These are phyloP conservation scores for Callocephalon fimbriatum DNA, from an alignment of 2,113 vertebrate species.

Conservation along the genomic window DNA sequence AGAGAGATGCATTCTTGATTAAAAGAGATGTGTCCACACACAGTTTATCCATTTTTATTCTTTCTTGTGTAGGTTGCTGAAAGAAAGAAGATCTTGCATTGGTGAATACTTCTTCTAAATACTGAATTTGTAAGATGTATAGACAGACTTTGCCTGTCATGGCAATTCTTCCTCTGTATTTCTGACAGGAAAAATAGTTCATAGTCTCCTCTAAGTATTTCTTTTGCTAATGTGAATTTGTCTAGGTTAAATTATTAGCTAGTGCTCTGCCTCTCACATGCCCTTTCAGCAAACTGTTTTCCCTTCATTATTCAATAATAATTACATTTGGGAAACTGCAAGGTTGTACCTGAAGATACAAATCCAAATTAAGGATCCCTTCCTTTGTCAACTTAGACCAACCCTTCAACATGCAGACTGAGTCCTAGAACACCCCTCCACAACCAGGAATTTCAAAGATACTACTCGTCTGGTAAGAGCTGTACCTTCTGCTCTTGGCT, in stretches of 20 bases:
- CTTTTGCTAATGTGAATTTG: background rate
- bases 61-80: background rate
- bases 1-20: background rate
- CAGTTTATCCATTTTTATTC: background rate
- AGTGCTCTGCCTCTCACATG: background rate
- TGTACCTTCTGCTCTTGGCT: background rate
- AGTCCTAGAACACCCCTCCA: background rate
- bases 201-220: background rate
- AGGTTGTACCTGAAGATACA: background rate
- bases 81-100: background rate
- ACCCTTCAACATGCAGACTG: background rate
- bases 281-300: background rate
- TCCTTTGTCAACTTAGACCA: background rate
- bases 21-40: background rate
- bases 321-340: background rate
- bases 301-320: background rate
- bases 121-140: background rate
- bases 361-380: background rate
- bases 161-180: background rate
- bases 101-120: background rate
- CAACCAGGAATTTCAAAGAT: background rate
- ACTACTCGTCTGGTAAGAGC: background rate
- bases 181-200: background rate
- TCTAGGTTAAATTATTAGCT: background rate
- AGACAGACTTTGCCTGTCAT: background rate